Evolutionary conservation across 2,888 invertebrate species (phyloP).

Genomic region (Epiblema foenella): DNA sequence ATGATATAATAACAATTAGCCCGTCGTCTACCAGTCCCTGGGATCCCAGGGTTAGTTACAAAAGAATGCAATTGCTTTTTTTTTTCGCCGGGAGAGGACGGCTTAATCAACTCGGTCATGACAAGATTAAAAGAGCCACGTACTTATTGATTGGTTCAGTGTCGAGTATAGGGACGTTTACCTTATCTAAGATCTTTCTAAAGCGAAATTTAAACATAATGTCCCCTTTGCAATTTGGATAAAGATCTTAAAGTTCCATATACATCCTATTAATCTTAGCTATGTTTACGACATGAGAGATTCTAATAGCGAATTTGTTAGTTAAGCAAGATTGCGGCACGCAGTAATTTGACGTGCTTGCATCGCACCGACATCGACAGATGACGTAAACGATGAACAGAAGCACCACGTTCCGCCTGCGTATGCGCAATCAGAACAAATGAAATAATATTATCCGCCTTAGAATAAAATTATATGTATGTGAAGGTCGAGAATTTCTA

Average conservation of each 20-base stretch:
- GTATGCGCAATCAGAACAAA: conserved; percentile 50
- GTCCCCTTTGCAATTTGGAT: no score
- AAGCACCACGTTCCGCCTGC: conserved; percentile 52
- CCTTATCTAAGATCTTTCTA: neutral
- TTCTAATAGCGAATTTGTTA: conserved; percentile 53
- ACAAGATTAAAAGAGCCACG: no score
- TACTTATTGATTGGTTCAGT: no score
- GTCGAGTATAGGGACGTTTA: no score
- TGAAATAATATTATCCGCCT: conserved; percentile 44
- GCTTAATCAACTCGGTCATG: no score
- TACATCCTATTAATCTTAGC: neutral
- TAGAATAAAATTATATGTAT: no score
- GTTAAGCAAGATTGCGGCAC: conserved; percentile 56
- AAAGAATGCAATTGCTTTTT: no score
- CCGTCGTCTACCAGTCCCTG: no score
- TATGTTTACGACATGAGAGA: conserved; percentile 33
- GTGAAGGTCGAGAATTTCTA: no score
- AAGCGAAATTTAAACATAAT: neutral
- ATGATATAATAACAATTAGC: no score
- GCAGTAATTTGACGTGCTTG: conserved; percentile 53
- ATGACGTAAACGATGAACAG: conserved; percentile 58
- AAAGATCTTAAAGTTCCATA: neutral
- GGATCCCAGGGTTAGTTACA: no score
- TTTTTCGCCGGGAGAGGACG: no score
- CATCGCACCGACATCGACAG: conserved; percentile 51